Conservation (phyloP, 2,888 invertebrate species). For the Drosophila vallismaia region DNA sequence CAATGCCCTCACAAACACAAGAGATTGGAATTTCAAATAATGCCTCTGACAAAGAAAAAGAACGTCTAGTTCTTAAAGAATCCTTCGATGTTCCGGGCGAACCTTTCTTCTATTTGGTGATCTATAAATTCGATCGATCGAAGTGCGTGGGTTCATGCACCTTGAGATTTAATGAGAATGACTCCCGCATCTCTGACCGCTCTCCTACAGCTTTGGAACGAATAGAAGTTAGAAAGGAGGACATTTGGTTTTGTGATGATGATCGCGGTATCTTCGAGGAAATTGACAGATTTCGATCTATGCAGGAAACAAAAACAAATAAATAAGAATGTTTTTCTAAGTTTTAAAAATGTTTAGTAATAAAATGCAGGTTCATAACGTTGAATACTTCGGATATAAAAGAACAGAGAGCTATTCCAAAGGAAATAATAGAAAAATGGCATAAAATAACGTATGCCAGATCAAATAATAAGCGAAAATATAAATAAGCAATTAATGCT, state of each 20-base stretch:
- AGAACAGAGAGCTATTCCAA: no score
- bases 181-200: constrained; percentile 48
- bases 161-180: constrained; percentile 42
- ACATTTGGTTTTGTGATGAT: constrained; percentile 41
- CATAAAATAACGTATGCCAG: no score
- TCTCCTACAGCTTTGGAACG: constrained; percentile 32
- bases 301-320: no score
- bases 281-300: neutral
- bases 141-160: constrained; percentile 49
- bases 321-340: no score
- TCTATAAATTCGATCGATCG: constrained; percentile 41
- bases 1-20: neutral
- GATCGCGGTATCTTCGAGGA: constrained; percentile 41
- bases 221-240: constrained; percentile 27
- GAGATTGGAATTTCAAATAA: neutral
- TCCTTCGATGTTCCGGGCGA: constrained; percentile 4
- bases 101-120: constrained; percentile 42
- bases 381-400: no score
- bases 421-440: no score
- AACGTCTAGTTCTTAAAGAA: constrained; percentile 35
- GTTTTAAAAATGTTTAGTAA: no score
- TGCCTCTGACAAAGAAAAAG: neutral
- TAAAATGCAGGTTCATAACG: no score
- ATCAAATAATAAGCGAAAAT: no score
- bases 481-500: no score